Evolutionary conservation across 92 coral and sea anemone species (phyloP).

Genomic region (Siderastrea siderea): DNA sequence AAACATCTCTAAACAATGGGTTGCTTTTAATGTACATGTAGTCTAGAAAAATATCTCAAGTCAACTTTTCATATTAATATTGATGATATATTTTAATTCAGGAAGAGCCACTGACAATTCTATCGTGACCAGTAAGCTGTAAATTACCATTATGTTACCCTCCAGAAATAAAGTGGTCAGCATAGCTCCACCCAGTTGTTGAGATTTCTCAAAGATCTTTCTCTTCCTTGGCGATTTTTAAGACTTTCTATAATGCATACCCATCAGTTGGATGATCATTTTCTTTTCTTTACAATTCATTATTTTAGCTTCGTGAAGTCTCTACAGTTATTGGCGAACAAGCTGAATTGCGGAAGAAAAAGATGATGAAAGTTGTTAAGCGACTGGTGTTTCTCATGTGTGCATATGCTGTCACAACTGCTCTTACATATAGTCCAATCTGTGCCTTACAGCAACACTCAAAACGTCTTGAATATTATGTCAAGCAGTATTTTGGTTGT

Average conservation of each 20-base stretch:
- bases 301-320: conserved; percentile 62
- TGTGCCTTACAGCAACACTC: conserved; percentile 73
- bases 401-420: conserved; percentile 75
- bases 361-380: conserved; percentile 76
- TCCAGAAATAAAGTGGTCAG: too few species aligned
- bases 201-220: too few species aligned
- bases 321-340: conserved; percentile 66
- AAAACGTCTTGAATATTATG: conserved; percentile 48
- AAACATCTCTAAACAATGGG: too few species aligned
- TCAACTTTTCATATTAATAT: too few species aligned
- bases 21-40: too few species aligned
- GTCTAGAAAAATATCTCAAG: too few species aligned
- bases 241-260: neutral
- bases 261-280: neutral
- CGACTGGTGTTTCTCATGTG: conserved; percentile 87
- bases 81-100: too few species aligned
- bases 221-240: too few species aligned
- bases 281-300: neutral
- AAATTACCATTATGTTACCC: too few species aligned
- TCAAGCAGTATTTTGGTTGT: conserved; percentile 69
- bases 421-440: conserved; percentile 74
- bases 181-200: too few species aligned
- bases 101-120: too few species aligned
- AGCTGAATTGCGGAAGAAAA: conserved; percentile 71
- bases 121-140: too few species aligned